Conservation (phyloP, 2,797 vertebrate genomes). For the Enteromius fasciolatus region DNA sequence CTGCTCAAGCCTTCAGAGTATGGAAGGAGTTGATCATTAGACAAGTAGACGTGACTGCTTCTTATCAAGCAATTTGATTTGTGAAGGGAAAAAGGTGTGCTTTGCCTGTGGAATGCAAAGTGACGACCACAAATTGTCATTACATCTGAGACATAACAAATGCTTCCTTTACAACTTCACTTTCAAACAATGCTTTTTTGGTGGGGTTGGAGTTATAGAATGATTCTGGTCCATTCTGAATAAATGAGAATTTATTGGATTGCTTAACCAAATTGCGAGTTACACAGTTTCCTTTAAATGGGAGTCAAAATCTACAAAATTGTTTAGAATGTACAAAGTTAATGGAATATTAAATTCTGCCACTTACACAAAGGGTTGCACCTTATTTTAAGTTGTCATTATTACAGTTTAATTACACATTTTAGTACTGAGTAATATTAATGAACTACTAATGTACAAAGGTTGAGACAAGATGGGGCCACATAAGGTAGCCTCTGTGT, state of each 20-base stretch:
- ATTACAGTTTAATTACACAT: neutral
- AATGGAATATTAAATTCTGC: neutral
- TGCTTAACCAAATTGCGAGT: neutral
- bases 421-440: too few species aligned
- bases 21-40: constrained; percentile 20
- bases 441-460: neutral
- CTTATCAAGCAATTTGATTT: constrained; percentile 27
- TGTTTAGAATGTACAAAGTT: neutral
- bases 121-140: constrained; percentile 7
- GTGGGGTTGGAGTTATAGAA: neutral
- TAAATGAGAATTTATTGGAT: neutral
- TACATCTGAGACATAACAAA: constrained; percentile 45
- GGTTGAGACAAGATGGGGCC: too few species aligned
- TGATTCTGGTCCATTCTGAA: neutral
- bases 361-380: neutral
- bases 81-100: constrained; percentile 18
- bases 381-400: neutral
- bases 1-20: constrained; percentile 17
- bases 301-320: neutral
- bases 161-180: constrained; percentile 30
- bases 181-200: constrained; percentile 18
- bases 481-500: neutral
- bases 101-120: constrained; percentile 36
- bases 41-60: constrained; percentile 10
- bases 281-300: neutral